phyloP scores from a whole-genome alignment of 2,797 vertebrate species.

The Poecilia wingei region DNA sequence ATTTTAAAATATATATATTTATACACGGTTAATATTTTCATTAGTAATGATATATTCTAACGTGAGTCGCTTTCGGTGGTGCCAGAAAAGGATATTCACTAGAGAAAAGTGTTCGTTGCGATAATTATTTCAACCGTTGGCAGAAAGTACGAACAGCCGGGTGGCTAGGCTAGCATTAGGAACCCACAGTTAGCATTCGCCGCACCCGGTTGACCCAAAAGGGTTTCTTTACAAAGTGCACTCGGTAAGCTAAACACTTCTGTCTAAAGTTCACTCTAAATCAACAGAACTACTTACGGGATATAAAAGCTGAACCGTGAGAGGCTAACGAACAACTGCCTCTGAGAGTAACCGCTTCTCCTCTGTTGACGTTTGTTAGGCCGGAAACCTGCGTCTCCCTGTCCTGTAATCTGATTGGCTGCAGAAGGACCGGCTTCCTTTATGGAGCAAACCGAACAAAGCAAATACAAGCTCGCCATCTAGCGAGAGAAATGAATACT shows the following conservation, averaged over 20 bases:
- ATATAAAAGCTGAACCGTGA: not conserved
- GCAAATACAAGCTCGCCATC: conserved; percentile 9
- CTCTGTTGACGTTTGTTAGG: conserved; percentile 56
- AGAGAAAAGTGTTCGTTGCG: not conserved
- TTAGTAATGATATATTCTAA: not conserved
- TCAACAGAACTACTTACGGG: conserved; percentile 33
- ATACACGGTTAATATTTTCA: too few species aligned
- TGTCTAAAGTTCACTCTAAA: not conserved
- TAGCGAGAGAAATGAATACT: not conserved
- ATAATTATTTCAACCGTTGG: not conserved
- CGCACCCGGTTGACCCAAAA: conserved; percentile 42
- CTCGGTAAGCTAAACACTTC: rapidly evolving
- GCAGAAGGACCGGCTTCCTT: not conserved
- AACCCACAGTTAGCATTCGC: conserved; percentile 58
- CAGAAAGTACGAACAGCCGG: not conserved
- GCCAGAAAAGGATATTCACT: rapidly evolving
- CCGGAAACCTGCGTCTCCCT: conserved; percentile 47
- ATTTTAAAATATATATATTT: too few species aligned
- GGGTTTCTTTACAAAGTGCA: not conserved
- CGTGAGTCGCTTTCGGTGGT: not conserved
- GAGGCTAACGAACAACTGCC: not conserved
- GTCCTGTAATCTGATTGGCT: conserved; percentile 67
- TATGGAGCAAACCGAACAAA: not conserved
- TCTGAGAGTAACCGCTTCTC: conserved; percentile 19
- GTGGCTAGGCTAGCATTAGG: conserved; percentile 17